Evolutionary conservation across 2,888 invertebrate species (phyloP).

Genomic region (Arge pagana): DNA sequence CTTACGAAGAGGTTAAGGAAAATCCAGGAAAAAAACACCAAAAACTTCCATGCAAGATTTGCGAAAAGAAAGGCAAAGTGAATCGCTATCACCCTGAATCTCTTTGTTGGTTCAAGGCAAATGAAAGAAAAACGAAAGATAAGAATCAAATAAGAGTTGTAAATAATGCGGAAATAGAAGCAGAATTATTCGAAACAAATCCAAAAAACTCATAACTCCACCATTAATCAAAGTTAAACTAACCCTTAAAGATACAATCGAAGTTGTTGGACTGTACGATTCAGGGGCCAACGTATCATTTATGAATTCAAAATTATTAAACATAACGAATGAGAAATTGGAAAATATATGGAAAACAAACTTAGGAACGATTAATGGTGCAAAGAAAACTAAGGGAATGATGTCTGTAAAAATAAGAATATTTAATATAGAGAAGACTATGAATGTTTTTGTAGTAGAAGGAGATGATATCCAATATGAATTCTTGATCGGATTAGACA

Average conservation of each 20-base stretch:
- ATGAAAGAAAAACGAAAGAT: not conserved
- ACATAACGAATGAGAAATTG: slow-evolving; percentile 12
- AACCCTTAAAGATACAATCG: slow-evolving; percentile 21
- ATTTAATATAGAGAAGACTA: slow-evolving; percentile 17
- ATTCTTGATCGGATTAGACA: slow-evolving; percentile 26
- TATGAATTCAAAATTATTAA: slow-evolving; percentile 27
- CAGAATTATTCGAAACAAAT: slow-evolving; percentile 1
- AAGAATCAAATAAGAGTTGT: not conserved
- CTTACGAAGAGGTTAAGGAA: no score
- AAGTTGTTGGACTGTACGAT: slow-evolving; percentile 27
- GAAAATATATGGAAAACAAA: slow-evolving; percentile 19
- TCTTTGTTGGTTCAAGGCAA: slow-evolving; percentile 20
- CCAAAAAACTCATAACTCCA: slow-evolving; percentile 27
- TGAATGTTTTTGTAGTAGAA: slow-evolving; percentile 21
- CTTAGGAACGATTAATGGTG: slow-evolving; percentile 29
- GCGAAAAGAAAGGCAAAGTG: slow-evolving; percentile 10
- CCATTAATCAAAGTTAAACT: slow-evolving; percentile 27
- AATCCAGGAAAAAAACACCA: slow-evolving; percentile 6
- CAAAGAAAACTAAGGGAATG: slow-evolving; percentile 22
- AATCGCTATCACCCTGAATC: slow-evolving; percentile 19
- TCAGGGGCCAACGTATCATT: slow-evolving; percentile 27
- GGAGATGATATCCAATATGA: slow-evolving; percentile 19
- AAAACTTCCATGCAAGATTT: slow-evolving; percentile 17
- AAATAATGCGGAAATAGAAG: not conserved
- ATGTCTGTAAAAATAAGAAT: slow-evolving; percentile 27